A percentile compares a stretch with the other conserved stretches of the same genome.
These are phyloP conservation scores for Brachionus calyciflorus DNA, from an alignment of 1,140 invertebrate genomes.

Conservation along the genomic window DNA sequence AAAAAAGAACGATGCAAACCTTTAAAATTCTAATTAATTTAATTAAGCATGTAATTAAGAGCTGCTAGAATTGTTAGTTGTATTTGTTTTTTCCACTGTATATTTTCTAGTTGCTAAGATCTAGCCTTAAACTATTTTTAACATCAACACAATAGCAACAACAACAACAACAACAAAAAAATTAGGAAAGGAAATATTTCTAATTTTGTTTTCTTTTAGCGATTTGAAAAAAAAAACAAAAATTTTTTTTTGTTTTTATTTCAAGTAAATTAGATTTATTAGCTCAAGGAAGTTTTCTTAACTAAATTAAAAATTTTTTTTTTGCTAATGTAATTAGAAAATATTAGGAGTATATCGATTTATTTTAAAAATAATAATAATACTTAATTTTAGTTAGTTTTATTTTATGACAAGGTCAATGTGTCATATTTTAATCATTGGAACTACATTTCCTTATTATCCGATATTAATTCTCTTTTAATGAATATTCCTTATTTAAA, in stretches of 20 bases:
- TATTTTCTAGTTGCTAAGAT: neutral
- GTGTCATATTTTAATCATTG: too few relatives aligned
- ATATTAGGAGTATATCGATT: neutral
- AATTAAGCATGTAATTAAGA: conserved; percentile 36
- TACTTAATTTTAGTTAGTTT: too few relatives aligned
- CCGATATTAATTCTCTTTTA: too few relatives aligned
- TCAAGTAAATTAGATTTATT: conserved; percentile 18
- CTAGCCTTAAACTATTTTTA: neutral
- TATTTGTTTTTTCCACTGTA: too few relatives aligned
- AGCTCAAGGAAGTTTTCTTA: conserved; percentile 38
- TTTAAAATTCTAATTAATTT: conserved; percentile 33
- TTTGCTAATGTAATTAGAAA: conserved; percentile 22
- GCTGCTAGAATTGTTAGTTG: neutral
- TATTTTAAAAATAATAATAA: too few relatives aligned
- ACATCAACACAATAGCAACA: too few relatives aligned
- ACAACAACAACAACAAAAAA: too few relatives aligned
- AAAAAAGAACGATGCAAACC: conserved; percentile 12
- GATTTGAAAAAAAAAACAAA: neutral
- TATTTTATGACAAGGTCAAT: too few relatives aligned
- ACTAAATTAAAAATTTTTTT: neutral
- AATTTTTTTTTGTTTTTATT: conserved; percentile 9
- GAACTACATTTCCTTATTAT: too few relatives aligned
- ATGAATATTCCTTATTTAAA: too few relatives aligned
- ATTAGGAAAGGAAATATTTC: too few relatives aligned
- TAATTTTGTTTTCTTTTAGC: conserved; percentile 23